A percentile compares a stretch with the other conserved stretches of the same genome.
phyloP scores from a whole-genome alignment of 2,888 invertebrate genomes.

The Xanthia togata region DNA sequence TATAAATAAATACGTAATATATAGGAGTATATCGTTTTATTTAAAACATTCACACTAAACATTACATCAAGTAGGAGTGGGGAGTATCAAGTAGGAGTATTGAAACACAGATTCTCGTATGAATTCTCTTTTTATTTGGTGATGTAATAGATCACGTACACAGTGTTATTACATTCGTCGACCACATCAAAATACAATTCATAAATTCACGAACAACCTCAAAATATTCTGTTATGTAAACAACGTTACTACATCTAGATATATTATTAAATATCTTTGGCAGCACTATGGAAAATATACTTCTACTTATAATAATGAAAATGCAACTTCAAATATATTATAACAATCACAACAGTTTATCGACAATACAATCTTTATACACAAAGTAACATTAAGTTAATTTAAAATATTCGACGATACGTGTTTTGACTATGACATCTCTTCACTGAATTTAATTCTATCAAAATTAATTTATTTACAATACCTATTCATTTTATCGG shows the following conservation, averaged over 20 bases:
- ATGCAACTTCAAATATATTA: constrained; percentile 88
- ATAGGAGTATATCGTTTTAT: constrained; percentile 82
- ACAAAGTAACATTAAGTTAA: constrained; percentile 79
- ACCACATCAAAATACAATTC: constrained; percentile 87
- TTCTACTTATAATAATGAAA: constrained; percentile 88
- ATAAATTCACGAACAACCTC: constrained; percentile 88
- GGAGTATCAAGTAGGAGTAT: constrained; percentile 60
- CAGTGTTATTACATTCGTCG: constrained; percentile 84
- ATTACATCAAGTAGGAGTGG: neutral
- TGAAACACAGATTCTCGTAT: constrained; percentile 71
- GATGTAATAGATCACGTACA: constrained; percentile 86
- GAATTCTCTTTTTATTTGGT: constrained; percentile 84
- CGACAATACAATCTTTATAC: constrained; percentile 85
- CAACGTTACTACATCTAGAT: constrained; percentile 88
- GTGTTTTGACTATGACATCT: constrained; percentile 72
- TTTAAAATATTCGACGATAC: constrained; percentile 79
- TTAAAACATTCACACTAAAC: constrained; percentile 50
- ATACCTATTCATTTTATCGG: constrained; percentile 80
- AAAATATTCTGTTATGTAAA: constrained; percentile 88
- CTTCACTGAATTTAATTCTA: constrained; percentile 77
- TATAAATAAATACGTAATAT: constrained; percentile 91
- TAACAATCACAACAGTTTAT: constrained; percentile 90
- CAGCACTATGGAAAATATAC: constrained; percentile 91
- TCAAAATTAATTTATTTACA: constrained; percentile 85
- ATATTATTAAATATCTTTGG: constrained; percentile 89